These are phyloP conservation scores for Phylloscopus collybita DNA, from an alignment of 2,797 vertebrate genomes.

Conservation along the genomic window DNA sequence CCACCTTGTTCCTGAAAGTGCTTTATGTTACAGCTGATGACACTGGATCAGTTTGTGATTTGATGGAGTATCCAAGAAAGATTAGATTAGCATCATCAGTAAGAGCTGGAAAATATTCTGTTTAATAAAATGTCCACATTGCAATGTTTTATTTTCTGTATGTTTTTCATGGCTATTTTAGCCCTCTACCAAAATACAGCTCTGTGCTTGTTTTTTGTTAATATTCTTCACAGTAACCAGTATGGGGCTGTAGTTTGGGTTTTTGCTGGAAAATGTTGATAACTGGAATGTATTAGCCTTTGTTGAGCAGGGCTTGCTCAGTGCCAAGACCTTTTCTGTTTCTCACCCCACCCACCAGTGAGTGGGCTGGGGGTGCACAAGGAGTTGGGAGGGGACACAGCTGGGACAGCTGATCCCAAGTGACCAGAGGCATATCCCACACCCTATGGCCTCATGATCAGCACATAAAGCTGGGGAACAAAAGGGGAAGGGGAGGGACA, in stretches of 20 bases:
- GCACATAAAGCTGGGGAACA: background rate
- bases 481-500: background rate
- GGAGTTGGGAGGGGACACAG: background rate
- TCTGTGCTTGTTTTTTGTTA: background rate
- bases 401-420: background rate
- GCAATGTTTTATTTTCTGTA: background rate
- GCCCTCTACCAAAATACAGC: background rate
- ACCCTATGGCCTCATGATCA: background rate
- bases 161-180: background rate
- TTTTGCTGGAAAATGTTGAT: background rate
- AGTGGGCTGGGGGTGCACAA: background rate
- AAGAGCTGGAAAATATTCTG: background rate
- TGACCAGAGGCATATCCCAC: background rate
- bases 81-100: background rate
- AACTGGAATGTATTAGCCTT: background rate
- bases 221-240: background rate
- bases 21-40: background rate
- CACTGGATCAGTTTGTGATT: background rate
- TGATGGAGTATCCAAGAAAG: background rate
- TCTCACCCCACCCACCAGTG: background rate
- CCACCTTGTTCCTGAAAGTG: background rate
- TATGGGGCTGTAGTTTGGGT: background rate
- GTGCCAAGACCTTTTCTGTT: background rate
- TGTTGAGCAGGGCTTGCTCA: background rate
- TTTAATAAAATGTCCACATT: background rate